These are phyloP conservation scores for Prionchulus punctatus DNA, from an alignment of 2,888 invertebrate species.

Conservation along the genomic window DNA sequence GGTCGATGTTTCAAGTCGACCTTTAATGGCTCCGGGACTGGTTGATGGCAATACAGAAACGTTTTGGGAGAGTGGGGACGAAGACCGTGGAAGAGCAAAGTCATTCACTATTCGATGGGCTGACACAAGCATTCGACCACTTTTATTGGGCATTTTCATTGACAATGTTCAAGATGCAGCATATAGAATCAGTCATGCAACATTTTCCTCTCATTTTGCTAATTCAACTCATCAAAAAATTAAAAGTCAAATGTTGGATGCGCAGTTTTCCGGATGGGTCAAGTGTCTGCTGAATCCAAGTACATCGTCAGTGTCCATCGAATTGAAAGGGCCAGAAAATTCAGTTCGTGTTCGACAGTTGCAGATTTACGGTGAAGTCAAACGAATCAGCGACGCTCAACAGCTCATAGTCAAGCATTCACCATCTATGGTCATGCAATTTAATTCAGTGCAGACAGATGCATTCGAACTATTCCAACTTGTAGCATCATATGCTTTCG, in stretches of 20 bases:
- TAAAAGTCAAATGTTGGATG: constrained; percentile 3
- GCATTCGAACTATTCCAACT: constrained; percentile 54
- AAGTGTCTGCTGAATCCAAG: constrained; percentile 43
- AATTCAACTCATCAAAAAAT: no score
- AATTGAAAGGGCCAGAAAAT: constrained; percentile 76
- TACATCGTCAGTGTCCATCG: constrained; percentile 47
- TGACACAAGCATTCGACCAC: constrained; percentile 36
- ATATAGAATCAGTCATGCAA: constrained; percentile 50
- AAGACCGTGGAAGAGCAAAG: constrained; percentile 76
- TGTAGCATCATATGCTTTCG: constrained; percentile 51
- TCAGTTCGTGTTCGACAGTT: constrained; percentile 70
- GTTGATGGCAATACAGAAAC: constrained; percentile 89
- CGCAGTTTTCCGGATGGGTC: constrained; percentile 53
- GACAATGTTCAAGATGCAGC: constrained; percentile 61
- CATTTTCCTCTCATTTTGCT: constrained; percentile 53
- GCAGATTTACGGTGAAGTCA: constrained; percentile 30
- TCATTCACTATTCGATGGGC: constrained; percentile 47
- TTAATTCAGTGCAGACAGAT: constrained; percentile 35
- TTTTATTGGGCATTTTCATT: constrained; percentile 66
- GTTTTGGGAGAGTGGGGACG: constrained; percentile 97
- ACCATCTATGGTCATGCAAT: constrained; percentile 36
- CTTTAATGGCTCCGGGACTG: constrained; percentile 78
- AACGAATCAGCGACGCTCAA: neutral
- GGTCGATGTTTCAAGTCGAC: constrained; percentile 74
- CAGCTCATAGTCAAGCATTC: constrained; percentile 17